Evolutionary conservation across 2,888 invertebrate genomes (phyloP), one percentile per base, ranked within the genome.

Genomic region (Drosophila atripex): DNA sequence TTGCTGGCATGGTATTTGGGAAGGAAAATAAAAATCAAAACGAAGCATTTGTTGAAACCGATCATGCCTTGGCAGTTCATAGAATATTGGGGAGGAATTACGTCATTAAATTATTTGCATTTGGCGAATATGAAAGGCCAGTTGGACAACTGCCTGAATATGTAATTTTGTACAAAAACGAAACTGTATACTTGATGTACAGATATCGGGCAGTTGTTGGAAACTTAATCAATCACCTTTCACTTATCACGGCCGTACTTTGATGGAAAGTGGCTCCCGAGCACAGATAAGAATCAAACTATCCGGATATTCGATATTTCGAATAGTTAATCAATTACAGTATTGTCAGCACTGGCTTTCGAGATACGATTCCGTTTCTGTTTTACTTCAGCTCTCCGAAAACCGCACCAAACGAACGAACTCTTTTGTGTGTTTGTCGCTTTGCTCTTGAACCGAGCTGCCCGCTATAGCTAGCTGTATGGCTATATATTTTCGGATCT

Each of bases 81-180:
- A 21, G 18, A 69, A 50, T 43, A 45, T 50, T 21, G 41, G 14
- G 14, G 11, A 32, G 45, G 54, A 12, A 61, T 70, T 70, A 70
- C 70, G 72, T 70, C 70, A 70, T 35, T 28, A 54, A 53, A 60
- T 54, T 59, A 54, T 68, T 68, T 41, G 32, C 59, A 56, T 53
- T 52, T 65, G 30, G 68, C 45, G 32, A 32, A 47, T 54, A 55
- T 68, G 49, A 57, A 49, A 45, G 50, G 30, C 8, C 3, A 50
- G 39, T 71, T 69, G 69, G 60, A 45, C 8, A 21, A 9, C 3
- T 11, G 70, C 71, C 68, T 70, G 30, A 21, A 58, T 18, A 21
- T 57, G 70, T 68, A 68, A 65, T 32, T 35, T 12, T 11, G 38
- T n/a, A 41, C 39, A 41, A 41, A 18, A 18, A 16, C 39, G 11